Conservation (phyloP, 1,140 invertebrate genomes). For the Drosophila truncata region DNA sequence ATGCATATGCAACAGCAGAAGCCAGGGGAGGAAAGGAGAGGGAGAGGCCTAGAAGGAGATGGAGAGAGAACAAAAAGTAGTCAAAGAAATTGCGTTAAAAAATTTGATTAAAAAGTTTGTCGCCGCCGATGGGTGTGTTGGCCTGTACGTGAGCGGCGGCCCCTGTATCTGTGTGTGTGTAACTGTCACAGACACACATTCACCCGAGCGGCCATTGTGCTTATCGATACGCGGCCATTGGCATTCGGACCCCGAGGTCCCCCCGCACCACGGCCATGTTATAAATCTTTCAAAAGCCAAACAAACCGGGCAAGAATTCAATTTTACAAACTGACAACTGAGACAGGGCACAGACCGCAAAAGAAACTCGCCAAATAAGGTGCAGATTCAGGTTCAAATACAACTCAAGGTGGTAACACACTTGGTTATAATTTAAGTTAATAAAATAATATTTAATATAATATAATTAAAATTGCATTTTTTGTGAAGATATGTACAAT, state of each 20-base stretch:
- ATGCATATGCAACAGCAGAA: conserved; percentile 80
- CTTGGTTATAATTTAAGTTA: not conserved
- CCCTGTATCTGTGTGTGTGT: conserved; percentile 20
- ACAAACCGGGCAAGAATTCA: conserved; percentile 74
- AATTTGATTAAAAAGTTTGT: conserved; percentile 84
- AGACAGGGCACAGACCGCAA: conserved; percentile 62
- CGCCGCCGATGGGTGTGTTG: conserved; percentile 55
- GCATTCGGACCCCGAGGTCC: conserved; percentile 14
- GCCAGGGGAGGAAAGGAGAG: conserved; percentile 7
- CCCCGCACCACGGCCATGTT: conserved; percentile 39
- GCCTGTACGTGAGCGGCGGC: conserved; percentile 20
- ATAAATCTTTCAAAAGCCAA: conserved; percentile 81
- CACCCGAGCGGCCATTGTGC: conserved; percentile 61
- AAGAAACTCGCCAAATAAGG: conserved; percentile 21
- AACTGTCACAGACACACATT: conserved; percentile 71
- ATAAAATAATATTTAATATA: too few relatives aligned
- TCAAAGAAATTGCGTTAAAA: conserved; percentile 75
- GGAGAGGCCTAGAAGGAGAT: not conserved
- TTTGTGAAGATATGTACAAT: too few relatives aligned
- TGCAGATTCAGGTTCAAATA: conserved; percentile 10
- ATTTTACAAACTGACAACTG: conserved; percentile 76
- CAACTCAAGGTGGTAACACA: not conserved
- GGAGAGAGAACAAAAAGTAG: conserved; percentile 51
- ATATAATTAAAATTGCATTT: too few relatives aligned
- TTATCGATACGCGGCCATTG: conserved; percentile 78